Evolutionary conservation across 2,888 invertebrate species (phyloP).

Genomic region (Zhuqinia jingwanae): DNA sequence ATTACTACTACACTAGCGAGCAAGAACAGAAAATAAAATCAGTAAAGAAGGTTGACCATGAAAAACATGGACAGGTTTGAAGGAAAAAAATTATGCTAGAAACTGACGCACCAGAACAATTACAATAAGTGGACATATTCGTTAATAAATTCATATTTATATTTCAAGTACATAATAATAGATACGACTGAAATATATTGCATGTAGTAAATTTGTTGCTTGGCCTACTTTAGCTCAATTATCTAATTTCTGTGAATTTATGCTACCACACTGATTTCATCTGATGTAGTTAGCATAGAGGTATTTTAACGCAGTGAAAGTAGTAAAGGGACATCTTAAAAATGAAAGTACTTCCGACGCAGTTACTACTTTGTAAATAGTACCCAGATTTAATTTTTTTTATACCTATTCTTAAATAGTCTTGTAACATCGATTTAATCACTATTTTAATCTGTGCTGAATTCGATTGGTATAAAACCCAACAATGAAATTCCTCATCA

Average conservation of each 20-base stretch:
- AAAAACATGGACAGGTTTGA: conserved; percentile 5
- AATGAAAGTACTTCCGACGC: conserved; percentile 13
- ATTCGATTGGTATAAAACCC: neutral
- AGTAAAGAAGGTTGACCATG: conserved; percentile 9
- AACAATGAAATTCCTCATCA: neutral
- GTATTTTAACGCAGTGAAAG: neutral
- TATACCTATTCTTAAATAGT: neutral
- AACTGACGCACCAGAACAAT: conserved; percentile 35
- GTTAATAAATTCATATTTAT: neutral
- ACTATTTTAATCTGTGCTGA: neutral
- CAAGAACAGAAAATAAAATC: neutral
- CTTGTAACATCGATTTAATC: neutral
- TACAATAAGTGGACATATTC: conserved; percentile 6
- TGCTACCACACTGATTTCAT: neutral
- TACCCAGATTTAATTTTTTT: conserved; percentile 1
- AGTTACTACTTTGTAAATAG: neutral
- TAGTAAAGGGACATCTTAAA: neutral
- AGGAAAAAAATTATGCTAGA: conserved; percentile 15
- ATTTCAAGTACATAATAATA: conserved; percentile 23
- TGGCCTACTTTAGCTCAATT: neutral
- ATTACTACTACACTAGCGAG: neutral
- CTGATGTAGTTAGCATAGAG: neutral
- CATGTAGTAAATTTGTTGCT: no score
- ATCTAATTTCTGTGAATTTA: neutral
- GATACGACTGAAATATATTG: conserved; percentile 30